Conservation (phyloP, 2,888 invertebrate species). For the Drosophila flavopinicola region DNA sequence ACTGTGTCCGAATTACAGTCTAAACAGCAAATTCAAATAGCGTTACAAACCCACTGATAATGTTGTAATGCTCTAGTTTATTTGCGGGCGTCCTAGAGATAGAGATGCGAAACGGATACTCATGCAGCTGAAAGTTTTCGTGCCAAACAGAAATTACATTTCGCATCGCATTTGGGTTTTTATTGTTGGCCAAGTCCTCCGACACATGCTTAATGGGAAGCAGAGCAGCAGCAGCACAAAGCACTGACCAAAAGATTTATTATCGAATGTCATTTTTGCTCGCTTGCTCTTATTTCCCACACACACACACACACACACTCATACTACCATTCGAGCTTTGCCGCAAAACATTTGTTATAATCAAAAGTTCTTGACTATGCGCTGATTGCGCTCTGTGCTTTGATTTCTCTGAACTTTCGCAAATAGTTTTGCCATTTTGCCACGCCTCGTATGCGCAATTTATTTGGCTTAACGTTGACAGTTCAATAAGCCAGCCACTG, state of each 20-base stretch:
- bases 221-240: conserved; percentile 28
- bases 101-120: conserved; percentile 10
- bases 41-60: not conserved
- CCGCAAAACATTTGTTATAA: conserved; percentile 74
- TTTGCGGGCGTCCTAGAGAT: not conserved
- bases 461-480: conserved; percentile 79
- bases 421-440: conserved; percentile 64
- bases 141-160: conserved; percentile 71
- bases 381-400: conserved; percentile 63
- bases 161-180: conserved; percentile 43
- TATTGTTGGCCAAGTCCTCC: conserved; percentile 63
- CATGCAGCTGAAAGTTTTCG: conserved; percentile 50
- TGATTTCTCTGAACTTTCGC: conserved; percentile 69
- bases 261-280: conserved; percentile 70
- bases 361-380: conserved; percentile 70
- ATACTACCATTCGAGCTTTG: conserved; percentile 2
- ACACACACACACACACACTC: not conserved
- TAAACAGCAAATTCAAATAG: not conserved
- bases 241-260: conserved; percentile 76
- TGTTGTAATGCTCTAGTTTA: not conserved
- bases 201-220: conserved; percentile 57
- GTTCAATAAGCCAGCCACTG: conserved; percentile 70
- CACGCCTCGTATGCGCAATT: conserved; percentile 64
- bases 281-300: conserved; percentile 22
- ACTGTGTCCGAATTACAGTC: too few species aligned